phyloP scores from a whole-genome alignment of 1,140 invertebrate genomes.

The Bombus turneri region DNA sequence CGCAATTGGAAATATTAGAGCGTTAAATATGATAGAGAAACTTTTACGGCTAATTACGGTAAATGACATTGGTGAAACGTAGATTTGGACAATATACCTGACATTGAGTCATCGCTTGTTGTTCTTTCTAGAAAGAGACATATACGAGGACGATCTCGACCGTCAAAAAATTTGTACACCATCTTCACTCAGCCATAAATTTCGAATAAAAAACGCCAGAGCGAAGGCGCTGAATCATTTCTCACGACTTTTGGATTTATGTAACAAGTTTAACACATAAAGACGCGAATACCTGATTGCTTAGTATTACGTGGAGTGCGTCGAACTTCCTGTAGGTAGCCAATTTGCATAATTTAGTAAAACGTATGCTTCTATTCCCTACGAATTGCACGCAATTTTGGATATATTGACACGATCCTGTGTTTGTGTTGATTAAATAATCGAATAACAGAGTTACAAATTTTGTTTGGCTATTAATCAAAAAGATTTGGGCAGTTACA shows the following conservation, averaged over 20 bases:
- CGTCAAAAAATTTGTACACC: background rate
- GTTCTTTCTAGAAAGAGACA: background rate
- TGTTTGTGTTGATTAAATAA: background rate
- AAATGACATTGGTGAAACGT: constrained; percentile 20
- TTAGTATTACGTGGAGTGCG: constrained; percentile 12
- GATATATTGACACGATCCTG: background rate
- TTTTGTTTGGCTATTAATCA: background rate
- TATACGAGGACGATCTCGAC: background rate
- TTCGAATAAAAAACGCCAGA: background rate
- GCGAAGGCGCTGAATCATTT: background rate
- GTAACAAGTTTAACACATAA: constrained; percentile 14
- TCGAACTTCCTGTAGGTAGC: constrained; percentile 25
- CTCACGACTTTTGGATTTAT: constrained; percentile 30
- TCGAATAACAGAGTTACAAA: background rate
- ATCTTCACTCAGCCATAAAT: constrained; percentile 3
- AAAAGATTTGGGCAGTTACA: background rate
- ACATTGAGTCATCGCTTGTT: constrained; percentile 27
- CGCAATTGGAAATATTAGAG: background rate
- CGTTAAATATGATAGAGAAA: background rate
- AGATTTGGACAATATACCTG: background rate
- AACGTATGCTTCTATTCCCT: background rate
- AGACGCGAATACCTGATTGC: background rate
- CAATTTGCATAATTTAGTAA: constrained; percentile 25
- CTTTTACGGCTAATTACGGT: background rate
- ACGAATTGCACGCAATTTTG: background rate